Evolutionary conservation across 1,140 invertebrate genomes (phyloP).

Genomic region (Mamestra configurata): DNA sequence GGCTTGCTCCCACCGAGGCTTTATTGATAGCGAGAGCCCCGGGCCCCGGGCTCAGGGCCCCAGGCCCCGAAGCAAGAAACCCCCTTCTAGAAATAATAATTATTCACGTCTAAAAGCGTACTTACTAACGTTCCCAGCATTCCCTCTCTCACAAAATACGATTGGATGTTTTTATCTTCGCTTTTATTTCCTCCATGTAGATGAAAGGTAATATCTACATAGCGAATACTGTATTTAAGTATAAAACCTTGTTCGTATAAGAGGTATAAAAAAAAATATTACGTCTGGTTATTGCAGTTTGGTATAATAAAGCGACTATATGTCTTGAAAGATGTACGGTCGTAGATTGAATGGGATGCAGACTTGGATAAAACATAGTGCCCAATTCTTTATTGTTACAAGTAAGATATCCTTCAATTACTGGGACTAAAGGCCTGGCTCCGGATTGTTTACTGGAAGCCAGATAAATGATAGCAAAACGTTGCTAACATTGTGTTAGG

Average conservation of each 20-base stretch:
- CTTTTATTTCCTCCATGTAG: conserved; percentile 46
- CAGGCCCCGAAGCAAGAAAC: conserved; percentile 45
- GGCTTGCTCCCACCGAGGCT: conserved; percentile 71
- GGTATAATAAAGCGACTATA: conserved; percentile 50
- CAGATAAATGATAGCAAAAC: conserved; percentile 30
- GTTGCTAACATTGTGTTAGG: not conserved
- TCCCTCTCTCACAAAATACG: conserved; percentile 35
- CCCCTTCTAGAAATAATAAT: conserved; percentile 57
- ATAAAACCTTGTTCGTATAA: conserved; percentile 50
- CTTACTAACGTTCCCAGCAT: conserved; percentile 18
- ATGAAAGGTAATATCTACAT: conserved; percentile 51
- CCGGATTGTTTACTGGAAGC: conserved; percentile 10
- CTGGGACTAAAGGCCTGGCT: not conserved
- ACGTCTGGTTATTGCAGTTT: conserved; percentile 49
- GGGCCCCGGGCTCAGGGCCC: conserved; percentile 23
- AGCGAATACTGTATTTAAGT: conserved; percentile 48
- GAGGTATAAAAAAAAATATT: conserved; percentile 54
- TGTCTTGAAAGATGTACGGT: conserved; percentile 28
- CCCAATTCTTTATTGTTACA: conserved; percentile 27
- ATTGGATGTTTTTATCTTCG: conserved; percentile 39
- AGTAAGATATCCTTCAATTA: conserved; percentile 20
- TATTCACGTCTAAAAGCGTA: conserved; percentile 55
- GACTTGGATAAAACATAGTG: conserved; percentile 19
- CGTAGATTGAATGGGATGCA: conserved; percentile 38
- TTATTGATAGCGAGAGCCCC: conserved; percentile 76